phyloP scores from a whole-genome alignment of 2,113 vertebrate genomes.

The Nestor notabilis region DNA sequence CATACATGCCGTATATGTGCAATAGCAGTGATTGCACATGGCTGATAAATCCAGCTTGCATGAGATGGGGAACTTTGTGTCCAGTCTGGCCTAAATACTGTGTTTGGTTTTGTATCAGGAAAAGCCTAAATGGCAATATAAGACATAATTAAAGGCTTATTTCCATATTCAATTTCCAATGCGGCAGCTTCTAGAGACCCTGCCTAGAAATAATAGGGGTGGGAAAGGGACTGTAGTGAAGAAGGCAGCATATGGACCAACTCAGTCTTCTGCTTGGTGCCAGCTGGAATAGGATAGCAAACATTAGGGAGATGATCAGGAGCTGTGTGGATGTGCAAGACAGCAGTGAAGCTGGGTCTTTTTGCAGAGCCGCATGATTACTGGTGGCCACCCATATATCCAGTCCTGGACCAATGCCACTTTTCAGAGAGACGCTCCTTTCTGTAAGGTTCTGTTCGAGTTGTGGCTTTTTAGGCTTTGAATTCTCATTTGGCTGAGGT shows the following conservation, averaged over 20 bases:
- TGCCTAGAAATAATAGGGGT: not conserved
- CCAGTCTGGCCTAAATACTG: not conserved
- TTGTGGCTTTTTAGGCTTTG: not conserved
- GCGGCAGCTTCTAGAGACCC: not conserved
- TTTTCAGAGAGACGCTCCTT: not conserved
- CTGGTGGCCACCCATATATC: not conserved
- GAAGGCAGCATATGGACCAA: not conserved
- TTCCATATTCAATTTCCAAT: not conserved
- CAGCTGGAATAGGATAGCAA: not conserved
- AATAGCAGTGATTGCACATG: not conserved
- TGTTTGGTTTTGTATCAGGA: not conserved
- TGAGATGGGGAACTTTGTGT: not conserved
- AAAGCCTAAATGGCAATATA: not conserved
- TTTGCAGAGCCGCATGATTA: not conserved
- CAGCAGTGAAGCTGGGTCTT: not conserved
- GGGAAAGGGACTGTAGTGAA: not conserved
- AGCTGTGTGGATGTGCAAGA: not conserved
- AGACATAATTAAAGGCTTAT: not conserved
- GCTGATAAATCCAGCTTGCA: not conserved
- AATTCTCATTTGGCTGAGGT: not conserved
- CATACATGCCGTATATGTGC: not conserved
- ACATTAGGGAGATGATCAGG: not conserved
- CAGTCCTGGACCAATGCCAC: no score
- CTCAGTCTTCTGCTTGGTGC: not conserved
- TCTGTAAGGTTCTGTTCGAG: not conserved